Percentiles rank a stretch among this genome's conserved stretches.
Conservation (phyloP, 1,140 invertebrate genomes). For the Aphidius gifuensis region DNA sequence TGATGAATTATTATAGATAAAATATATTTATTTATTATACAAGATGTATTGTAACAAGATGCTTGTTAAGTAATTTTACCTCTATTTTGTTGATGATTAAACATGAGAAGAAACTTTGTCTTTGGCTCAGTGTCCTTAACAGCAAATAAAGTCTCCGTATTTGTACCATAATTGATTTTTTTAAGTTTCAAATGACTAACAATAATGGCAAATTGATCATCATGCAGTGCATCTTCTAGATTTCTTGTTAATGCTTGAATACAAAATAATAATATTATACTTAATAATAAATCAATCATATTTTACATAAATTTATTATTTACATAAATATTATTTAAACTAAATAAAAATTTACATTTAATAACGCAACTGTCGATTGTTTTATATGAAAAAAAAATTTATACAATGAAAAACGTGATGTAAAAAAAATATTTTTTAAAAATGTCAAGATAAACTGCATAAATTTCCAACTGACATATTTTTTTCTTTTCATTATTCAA, state of each 20-base stretch:
- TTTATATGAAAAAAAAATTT: no score
- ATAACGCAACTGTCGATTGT: no score
- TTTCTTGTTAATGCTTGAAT: conserved; percentile 58
- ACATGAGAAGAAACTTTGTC: conserved; percentile 63
- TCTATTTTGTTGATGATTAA: conserved; percentile 63
- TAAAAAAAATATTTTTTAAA: no score
- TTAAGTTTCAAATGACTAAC: conserved; percentile 62
- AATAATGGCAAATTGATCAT: conserved; percentile 61
- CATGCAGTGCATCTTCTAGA: conserved; percentile 59
- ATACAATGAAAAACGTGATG: no score
- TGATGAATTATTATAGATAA: no score
- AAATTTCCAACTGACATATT: no score
- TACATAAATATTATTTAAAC: no score
- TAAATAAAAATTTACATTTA: no score
- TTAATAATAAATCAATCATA: conserved; percentile 1
- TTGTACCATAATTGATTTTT: conserved; percentile 50
- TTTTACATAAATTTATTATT: background rate
- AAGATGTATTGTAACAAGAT: no score
- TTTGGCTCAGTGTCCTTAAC: conserved; percentile 63
- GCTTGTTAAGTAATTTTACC: conserved; percentile 46
- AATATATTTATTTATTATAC: no score
- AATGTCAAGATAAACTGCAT: no score
- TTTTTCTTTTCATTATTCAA: no score
- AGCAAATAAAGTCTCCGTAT: conserved; percentile 63
- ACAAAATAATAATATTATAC: conserved; percentile 20